Conservation (phyloP, 2,797 vertebrate genomes). For the Galago senegalensis region DNA sequence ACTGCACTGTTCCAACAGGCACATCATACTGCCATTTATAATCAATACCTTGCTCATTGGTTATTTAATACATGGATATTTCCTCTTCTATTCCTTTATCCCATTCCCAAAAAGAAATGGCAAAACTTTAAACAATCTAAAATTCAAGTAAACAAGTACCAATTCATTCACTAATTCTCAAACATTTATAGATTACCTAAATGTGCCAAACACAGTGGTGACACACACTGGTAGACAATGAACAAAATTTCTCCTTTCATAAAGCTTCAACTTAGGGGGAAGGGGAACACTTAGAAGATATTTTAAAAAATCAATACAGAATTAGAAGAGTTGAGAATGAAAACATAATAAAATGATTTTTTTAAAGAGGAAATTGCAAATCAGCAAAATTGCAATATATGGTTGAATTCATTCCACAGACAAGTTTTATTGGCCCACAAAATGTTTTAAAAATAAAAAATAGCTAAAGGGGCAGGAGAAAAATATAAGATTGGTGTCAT, state of each 20-base stretch:
- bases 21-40: background rate
- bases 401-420: background rate
- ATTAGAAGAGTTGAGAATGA: background rate
- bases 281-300: background rate
- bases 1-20: background rate
- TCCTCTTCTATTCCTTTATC: background rate
- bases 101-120: background rate
- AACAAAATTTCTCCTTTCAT: background rate
- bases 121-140: background rate
- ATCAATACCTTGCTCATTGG: background rate
- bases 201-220: background rate
- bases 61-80: constrained; percentile 8
- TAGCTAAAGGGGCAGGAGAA: background rate
- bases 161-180: background rate
- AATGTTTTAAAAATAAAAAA: background rate
- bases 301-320: background rate
- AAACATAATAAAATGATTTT: background rate
- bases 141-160: background rate
- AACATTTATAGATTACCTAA: background rate
- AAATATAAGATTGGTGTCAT: background rate
- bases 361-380: background rate
- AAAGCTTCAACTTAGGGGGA: background rate
- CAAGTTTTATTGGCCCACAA: background rate
- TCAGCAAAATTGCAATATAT: background rate
- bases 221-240: background rate